Evolutionary conservation across 2,113 vertebrate species (phyloP), one percentile per base, ranked within the genome.

Genomic region (Gavialis gangeticus): DNA sequence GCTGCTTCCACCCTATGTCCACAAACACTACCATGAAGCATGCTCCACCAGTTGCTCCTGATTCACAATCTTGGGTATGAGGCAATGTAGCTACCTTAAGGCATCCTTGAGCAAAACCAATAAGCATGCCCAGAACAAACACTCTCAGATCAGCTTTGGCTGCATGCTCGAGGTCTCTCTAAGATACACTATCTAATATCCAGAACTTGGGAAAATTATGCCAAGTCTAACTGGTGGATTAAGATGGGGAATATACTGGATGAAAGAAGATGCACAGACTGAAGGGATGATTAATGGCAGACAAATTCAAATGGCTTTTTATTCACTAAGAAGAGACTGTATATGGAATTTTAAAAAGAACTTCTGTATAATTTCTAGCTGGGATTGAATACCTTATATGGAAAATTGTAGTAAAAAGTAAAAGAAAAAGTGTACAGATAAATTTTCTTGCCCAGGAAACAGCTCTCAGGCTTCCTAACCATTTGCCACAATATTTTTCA

Each of bases 371-470:
- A 34, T 9, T 87, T 96, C 92, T 76, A 91, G 90, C 5, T 73
- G n/a, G 15, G 69, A 58, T 85, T 25, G n/a, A 83, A 37, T 66
- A 85, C 90, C 83, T 85, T 82, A 79, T 46, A 46, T 46, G 46
- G 46, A 46, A 46, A 46, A 46, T 3, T 46, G 46, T 46, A 46
- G 46, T 46, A 46, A 46, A 90, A 90, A 93, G 82, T 80, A 59
- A 55, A 79, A 91, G 67, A 1, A 92, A 90, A 71, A 76, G 77
- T 82, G 89, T 60, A 55, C 17, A 83, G 60, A 85, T 17, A 89
- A 89, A 96, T 87, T 81, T 80, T 95, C 59, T 75, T 87, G 81
- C 82, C 82, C 79, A 81, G 90, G 73, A 90, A 97, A 94, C 13
- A 24, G 91, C 76, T 84, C 81, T 95, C 79, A 30, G 76, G 91